Evolutionary conservation across 1,140 invertebrate species (phyloP), one percentile per base, ranked within the genome.

Genomic region (Sarcophaga peregrina): DNA sequence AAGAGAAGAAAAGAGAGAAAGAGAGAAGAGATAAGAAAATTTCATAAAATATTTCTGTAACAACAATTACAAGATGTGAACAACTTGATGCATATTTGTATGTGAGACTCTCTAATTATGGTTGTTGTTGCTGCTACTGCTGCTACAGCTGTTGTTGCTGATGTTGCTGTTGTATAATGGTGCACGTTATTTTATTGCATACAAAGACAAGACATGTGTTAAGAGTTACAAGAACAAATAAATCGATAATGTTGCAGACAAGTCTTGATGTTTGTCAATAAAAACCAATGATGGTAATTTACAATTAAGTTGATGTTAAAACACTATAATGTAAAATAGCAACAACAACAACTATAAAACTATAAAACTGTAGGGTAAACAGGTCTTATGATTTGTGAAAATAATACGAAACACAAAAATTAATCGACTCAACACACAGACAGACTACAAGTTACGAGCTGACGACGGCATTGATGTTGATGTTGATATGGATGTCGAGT

Each of bases 231-330:
- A 37, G 25, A 37, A 37, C 25, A 37, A 37, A 37, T 37, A 62
- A 62, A n/a, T 62, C 15, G 46, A 75, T 17, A 76, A 76, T 48
- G 74, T 76, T 76, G 74, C 17, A 48, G 46, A 48, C 10, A 46
- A 48, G 3, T 58, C 54, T 58, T n/a, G 54, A 58, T 68, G 62
- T 68, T n/a, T 68, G 62, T 68, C 62, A 68, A 68, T 68, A 68
- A 68, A 37, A 68, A 68, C 62, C 46, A 48, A 76, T 76, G 74
- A 76, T 76, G 74, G 74, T 17, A 76, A 76, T 76, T 76, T 48
- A 76, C 74, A 76, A 76, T 76, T 76, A 76, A 76, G 45, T 76
- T 76, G 74, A 76, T 76, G 17, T 76, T 50, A 76, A 47, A 76
- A 37, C 25, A 37, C 4, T 37, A 37, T 37, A 37, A 37, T 37